These are phyloP conservation scores for Batillaria attramentaria DNA, from an alignment of 1,140 invertebrate species.

Conservation along the genomic window DNA sequence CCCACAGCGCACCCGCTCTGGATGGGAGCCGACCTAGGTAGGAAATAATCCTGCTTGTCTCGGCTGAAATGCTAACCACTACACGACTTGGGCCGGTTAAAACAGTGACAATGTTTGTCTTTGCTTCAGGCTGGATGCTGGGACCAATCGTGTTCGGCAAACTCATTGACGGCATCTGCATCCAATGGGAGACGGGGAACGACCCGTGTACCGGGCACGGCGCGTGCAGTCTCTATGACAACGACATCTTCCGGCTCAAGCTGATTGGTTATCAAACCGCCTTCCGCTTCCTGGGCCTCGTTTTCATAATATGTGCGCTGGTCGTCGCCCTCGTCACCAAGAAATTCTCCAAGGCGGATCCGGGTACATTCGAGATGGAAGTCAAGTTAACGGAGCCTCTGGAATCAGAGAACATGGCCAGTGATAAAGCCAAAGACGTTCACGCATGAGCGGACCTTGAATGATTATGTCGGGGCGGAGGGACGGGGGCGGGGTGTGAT, in stretches of 20 bases:
- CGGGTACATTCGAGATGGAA: no score
- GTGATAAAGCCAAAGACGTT: no score
- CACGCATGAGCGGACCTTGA: no score
- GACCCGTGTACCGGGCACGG: constrained; percentile 9
- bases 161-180: constrained; percentile 47
- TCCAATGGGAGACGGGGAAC: constrained; percentile 6
- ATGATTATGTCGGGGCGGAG: no score
- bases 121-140: constrained; percentile 17
- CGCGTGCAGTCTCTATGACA: constrained; percentile 31
- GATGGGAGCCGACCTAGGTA: no score
- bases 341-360: background rate
- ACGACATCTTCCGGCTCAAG: constrained; percentile 24
- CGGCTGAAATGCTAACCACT: background rate
- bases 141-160: constrained; percentile 24
- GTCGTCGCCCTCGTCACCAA: constrained; percentile 18
- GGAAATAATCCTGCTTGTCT: no score
- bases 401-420: no score
- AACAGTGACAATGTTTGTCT: background rate
- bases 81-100: background rate
- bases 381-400: no score
- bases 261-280: constrained; percentile 10
- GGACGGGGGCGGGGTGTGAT: no score
- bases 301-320: background rate
- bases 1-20: no score
- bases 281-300: background rate